Evolutionary conservation across 2,113 vertebrate species (phyloP).

Genomic region (Gopherus flavomarginatus): DNA sequence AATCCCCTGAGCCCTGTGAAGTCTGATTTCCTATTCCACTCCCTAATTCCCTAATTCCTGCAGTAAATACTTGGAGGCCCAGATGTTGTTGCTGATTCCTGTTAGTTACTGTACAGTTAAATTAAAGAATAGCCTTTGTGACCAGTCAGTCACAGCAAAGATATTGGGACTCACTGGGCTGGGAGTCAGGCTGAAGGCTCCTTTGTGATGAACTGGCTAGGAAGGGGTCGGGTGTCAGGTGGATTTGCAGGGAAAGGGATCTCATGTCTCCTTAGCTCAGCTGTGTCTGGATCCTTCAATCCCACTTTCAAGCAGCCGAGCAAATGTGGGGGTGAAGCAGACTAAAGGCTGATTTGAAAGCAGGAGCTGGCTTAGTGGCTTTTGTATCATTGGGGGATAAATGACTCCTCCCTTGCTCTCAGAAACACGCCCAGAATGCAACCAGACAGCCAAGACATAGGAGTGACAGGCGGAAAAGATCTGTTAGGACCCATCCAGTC

Average conservation of each 20-base stretch:
- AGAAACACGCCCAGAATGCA: background rate
- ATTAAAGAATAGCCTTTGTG: background rate
- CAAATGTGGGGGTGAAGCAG: constrained; percentile 12
- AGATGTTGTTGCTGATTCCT: background rate
- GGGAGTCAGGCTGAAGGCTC: background rate
- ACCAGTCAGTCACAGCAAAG: background rate
- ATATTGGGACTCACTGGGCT: background rate
- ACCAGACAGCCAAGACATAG: background rate
- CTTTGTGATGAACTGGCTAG: background rate
- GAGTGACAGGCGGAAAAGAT: background rate
- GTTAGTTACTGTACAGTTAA: background rate
- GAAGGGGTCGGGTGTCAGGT: background rate
- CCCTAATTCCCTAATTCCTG: background rate
- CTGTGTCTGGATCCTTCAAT: background rate
- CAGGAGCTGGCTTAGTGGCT: background rate
- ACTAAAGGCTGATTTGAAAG: background rate
- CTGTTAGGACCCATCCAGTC: background rate
- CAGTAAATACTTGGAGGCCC: background rate
- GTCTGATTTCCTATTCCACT: background rate
- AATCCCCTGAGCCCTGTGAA: background rate
- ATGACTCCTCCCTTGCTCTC: background rate
- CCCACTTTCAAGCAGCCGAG: background rate
- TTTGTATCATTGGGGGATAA: background rate
- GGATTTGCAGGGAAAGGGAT: background rate
- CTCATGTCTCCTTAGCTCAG: background rate